Percentiles rank a stretch among this genome's conserved stretches.
These are phyloP conservation scores for Coelogynopora nodosa DNA, from an alignment of 2,888 invertebrate species.

Conservation along the genomic window DNA sequence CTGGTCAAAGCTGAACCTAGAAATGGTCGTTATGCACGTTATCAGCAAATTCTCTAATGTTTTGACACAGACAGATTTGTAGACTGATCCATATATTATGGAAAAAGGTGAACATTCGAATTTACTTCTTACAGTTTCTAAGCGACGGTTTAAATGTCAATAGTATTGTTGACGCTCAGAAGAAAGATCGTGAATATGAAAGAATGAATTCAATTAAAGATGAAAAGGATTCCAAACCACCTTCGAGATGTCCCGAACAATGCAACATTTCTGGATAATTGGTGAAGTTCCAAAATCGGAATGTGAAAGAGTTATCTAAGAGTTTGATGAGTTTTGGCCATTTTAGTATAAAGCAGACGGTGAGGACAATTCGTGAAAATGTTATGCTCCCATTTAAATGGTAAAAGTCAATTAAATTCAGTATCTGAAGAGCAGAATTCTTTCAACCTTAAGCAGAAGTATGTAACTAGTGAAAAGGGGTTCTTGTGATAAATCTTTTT, in stretches of 20 bases:
- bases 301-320: not conserved
- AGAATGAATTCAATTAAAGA: not conserved
- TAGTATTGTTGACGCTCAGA: constrained; percentile 10
- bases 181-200: not conserved
- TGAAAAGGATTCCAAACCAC: not conserved
- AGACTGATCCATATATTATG: too few species aligned
- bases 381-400: not conserved
- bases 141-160: not conserved
- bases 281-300: constrained; percentile 32
- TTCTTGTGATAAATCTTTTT: too few species aligned
- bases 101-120: constrained; percentile 27
- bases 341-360: constrained; percentile 6
- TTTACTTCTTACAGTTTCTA: not conserved
- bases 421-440: too few species aligned
- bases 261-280: not conserved
- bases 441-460: too few species aligned
- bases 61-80: not conserved
- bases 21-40: constrained; percentile 19
- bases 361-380: not conserved
- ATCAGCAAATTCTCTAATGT: constrained; percentile 18
- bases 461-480: too few species aligned
- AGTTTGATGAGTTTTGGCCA: constrained; percentile 13
- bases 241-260: not conserved
- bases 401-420: too few species aligned
- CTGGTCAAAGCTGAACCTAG: constrained; percentile 23